Evolutionary conservation across 2,113 vertebrate species (phyloP).

Genomic region (Hyla sarda): DNA sequence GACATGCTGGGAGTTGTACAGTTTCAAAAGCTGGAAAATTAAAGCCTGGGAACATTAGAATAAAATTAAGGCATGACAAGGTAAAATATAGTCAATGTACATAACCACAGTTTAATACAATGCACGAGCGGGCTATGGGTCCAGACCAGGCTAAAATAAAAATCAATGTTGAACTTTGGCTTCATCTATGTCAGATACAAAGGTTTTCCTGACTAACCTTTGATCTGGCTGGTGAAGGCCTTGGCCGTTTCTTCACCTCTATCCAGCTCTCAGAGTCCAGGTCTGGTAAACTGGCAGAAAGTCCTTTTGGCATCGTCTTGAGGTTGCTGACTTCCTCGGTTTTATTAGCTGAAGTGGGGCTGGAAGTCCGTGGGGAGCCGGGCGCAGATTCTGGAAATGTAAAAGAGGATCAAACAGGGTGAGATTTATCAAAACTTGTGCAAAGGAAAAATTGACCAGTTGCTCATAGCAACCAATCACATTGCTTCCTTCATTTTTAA

Average conservation of each 20-base stretch:
- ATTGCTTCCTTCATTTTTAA: too few species aligned
- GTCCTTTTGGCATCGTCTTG: conserved; percentile 95
- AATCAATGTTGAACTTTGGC: neutral
- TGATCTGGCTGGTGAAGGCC: conserved; percentile 88
- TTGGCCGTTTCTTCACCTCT: conserved; percentile 95
- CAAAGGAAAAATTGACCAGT: too few species aligned
- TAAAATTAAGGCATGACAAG: too few species aligned
- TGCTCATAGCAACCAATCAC: too few species aligned
- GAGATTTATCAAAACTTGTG: too few species aligned
- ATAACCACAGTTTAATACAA: too few species aligned
- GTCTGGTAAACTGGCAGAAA: conserved; percentile 94
- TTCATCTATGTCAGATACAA: neutral
- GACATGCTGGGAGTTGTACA: too few species aligned
- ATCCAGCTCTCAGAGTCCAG: conserved; percentile 97
- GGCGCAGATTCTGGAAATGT: conserved; percentile 73
- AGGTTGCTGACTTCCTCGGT: conserved; percentile 88
- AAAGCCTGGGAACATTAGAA: too few species aligned
- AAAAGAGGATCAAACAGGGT: neutral
- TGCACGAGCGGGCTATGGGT: too few species aligned
- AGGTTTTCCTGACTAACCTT: conserved; percentile 76
- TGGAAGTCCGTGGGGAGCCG: conserved; percentile 81
- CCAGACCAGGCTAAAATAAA: neutral
- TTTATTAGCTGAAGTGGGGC: conserved; percentile 74
- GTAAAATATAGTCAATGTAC: too few species aligned
- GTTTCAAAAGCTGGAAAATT: too few species aligned